Conservation (phyloP, 2,888 invertebrate species). For the Lasioglossum leucozonium region DNA sequence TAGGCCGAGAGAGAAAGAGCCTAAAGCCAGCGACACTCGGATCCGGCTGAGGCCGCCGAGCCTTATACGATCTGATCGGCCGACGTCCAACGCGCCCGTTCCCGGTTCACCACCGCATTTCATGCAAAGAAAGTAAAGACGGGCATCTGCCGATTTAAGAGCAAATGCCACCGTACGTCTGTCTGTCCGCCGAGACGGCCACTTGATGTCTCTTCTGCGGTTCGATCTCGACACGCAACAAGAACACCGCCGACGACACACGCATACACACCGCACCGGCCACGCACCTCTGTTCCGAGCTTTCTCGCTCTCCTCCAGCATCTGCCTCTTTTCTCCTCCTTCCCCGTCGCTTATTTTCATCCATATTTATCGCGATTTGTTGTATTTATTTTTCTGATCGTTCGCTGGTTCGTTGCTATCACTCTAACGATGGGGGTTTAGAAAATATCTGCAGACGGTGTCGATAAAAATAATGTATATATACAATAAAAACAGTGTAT, state of each 20-base stretch:
- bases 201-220: slow-evolving; percentile 71
- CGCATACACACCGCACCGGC: not conserved
- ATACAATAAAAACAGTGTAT: too few relatives aligned
- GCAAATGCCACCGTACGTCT: slow-evolving; percentile 70
- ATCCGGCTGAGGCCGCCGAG: slow-evolving; percentile 77
- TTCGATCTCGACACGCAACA: slow-evolving; percentile 58
- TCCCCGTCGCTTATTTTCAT: not conserved
- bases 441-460: too few relatives aligned
- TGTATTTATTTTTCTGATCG: too few relatives aligned
- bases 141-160: slow-evolving; percentile 73
- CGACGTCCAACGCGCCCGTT: slow-evolving; percentile 58
- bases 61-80: slow-evolving; percentile 80
- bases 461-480: too few relatives aligned
- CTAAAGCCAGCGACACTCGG: slow-evolving; percentile 60
- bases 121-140: slow-evolving; percentile 82
- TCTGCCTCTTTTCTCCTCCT: not conserved
- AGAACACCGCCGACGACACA: slow-evolving; percentile 3
- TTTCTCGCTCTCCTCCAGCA: not conserved
- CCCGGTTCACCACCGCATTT: slow-evolving; percentile 76
- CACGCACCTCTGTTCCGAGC: not conserved
- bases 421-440: too few relatives aligned
- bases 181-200: slow-evolving; percentile 38
- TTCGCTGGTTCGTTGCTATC: too few relatives aligned
- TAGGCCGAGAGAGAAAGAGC: slow-evolving; percentile 9
- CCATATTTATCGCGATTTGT: too few relatives aligned